phyloP scores from a whole-genome alignment of 1,140 invertebrate genomes.

The Heliothis virescens region DNA sequence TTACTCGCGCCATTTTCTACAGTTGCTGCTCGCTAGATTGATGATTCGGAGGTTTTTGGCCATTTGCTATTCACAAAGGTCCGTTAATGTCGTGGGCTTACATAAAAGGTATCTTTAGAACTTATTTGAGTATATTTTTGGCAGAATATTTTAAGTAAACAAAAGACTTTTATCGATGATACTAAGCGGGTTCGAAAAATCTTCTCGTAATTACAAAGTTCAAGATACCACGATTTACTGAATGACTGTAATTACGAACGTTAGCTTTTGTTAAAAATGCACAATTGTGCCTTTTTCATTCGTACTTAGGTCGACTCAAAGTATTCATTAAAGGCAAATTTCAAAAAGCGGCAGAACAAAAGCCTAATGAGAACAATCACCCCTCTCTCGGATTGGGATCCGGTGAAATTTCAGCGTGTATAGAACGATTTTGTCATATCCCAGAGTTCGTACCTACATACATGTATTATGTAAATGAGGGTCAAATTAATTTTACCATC shows the following conservation, averaged over 20 bases:
- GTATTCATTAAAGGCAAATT: constrained; percentile 39
- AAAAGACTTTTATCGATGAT: not conserved
- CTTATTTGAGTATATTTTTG: not conserved
- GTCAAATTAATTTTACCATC: constrained; percentile 28
- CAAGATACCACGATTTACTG: constrained; percentile 16
- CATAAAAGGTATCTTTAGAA: constrained; percentile 31
- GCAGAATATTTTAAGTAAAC: not conserved
- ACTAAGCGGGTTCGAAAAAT: not conserved
- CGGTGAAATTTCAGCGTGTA: constrained; percentile 19
- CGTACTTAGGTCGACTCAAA: constrained; percentile 27
- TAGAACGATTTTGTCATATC: constrained; percentile 34
- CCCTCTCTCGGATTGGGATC: constrained; percentile 27
- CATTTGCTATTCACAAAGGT: constrained; percentile 37
- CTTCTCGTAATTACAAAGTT: constrained; percentile 13
- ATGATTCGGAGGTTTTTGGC: constrained; percentile 32
- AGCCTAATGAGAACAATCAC: constrained; percentile 35
- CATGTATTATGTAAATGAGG: constrained; percentile 43
- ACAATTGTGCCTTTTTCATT: constrained; percentile 36
- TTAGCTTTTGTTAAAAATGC: constrained; percentile 42
- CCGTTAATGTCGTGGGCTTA: constrained; percentile 37
- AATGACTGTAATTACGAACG: constrained; percentile 36
- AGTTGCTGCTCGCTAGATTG: constrained; percentile 30
- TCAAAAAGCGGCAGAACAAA: constrained; percentile 42
- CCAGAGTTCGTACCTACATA: constrained; percentile 21
- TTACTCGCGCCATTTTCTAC: constrained; percentile 32